phyloP scores from a whole-genome alignment of 2,113 vertebrate genomes.

The Jaculus jaculus region DNA sequence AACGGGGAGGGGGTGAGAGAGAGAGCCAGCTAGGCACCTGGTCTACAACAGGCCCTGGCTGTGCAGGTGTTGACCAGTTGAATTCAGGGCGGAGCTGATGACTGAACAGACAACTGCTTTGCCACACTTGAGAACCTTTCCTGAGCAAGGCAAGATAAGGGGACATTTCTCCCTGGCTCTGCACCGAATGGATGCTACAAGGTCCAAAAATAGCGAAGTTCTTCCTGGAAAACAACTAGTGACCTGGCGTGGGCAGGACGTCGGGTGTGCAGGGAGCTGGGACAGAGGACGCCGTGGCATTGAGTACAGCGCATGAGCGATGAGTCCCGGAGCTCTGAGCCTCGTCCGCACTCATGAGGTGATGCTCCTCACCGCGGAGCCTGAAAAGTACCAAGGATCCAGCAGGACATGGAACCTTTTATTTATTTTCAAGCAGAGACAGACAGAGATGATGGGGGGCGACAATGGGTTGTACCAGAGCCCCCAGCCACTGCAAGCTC shows the following conservation, averaged over 20 bases:
- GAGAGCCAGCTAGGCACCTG: accelerated
- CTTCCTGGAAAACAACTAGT: neutral
- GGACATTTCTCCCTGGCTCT: neutral
- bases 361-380: neutral
- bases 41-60: neutral
- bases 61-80: neutral
- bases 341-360: accelerated
- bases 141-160: accelerated
- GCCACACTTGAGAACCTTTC: neutral
- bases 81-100: neutral
- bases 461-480: too few species aligned
- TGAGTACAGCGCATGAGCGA: neutral
- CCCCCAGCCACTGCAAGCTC: too few species aligned
- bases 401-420: neutral
- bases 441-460: too few species aligned
- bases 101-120: too few species aligned
- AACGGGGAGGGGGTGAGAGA: too few species aligned
- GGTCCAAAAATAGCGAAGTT: neutral
- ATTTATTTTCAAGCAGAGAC: too few species aligned
- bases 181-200: neutral
- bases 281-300: neutral
- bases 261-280: accelerated
- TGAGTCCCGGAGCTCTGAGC: neutral
- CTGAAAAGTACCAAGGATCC: neutral
- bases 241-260: neutral